Percentiles rank a stretch among this genome's conserved stretches.
Conservation (phyloP, 2,888 invertebrate species). For the Pollenia amentaria region DNA sequence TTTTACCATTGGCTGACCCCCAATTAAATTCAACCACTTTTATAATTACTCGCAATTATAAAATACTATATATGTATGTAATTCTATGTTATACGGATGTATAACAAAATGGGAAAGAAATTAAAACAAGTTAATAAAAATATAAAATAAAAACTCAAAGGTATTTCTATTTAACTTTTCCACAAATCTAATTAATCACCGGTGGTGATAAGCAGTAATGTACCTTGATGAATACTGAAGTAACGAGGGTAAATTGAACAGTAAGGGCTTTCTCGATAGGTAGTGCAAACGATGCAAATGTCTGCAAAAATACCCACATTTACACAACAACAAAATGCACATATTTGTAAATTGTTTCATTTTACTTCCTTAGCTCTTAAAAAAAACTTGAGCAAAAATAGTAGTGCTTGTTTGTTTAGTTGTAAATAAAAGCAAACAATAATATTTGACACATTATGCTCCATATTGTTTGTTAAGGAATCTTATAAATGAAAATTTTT, state of each 20-base stretch:
- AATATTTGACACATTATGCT: too few relatives aligned
- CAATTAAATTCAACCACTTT: slow-evolving; percentile 10
- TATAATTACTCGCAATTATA: slow-evolving; percentile 10
- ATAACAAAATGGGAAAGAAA: slow-evolving; percentile 13
- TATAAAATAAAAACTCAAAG: not conserved
- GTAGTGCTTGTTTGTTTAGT: too few relatives aligned
- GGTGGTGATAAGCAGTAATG: not conserved
- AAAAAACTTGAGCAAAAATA: too few relatives aligned
- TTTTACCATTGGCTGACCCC: not conserved
- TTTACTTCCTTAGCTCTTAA: too few relatives aligned
- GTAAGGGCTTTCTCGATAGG: not conserved
- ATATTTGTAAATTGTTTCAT: too few relatives aligned
- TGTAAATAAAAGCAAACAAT: too few relatives aligned
- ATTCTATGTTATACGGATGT: not conserved
- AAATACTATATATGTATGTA: not conserved
- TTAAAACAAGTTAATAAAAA: slow-evolving; percentile 6
- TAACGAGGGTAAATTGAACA: not conserved
- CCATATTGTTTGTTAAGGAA: too few relatives aligned
- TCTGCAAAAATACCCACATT: not conserved
- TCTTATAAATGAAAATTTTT: too few relatives aligned
- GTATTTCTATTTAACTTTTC: not conserved
- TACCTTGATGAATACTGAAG: not conserved
- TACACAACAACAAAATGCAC: too few relatives aligned
- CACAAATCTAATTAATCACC: slow-evolving; percentile 29
- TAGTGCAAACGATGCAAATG: not conserved